Conservation (phyloP, 2,888 invertebrate species). For the Himalopsyche anomala region DNA sequence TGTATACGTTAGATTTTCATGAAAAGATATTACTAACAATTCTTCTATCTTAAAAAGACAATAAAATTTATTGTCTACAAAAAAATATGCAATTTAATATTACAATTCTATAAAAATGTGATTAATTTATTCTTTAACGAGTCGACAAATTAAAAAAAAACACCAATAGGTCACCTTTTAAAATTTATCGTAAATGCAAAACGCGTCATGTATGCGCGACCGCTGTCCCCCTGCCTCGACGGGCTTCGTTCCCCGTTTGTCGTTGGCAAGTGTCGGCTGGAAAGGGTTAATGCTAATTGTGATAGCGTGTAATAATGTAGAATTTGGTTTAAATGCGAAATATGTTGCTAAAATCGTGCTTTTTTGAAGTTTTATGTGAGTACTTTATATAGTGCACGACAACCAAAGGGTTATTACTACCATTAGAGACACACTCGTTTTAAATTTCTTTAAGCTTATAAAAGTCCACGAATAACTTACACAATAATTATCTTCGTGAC, state of each 20-base stretch:
- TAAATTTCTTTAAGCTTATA: no score
- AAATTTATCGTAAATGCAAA: constrained; percentile 9
- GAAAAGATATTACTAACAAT: no score
- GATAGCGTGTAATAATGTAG: constrained; percentile 42
- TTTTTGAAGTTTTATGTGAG: constrained; percentile 32
- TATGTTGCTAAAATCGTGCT: constrained; percentile 32
- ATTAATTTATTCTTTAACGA: no score
- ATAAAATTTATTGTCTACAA: no score
- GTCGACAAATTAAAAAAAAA: no score
- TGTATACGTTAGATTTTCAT: no score
- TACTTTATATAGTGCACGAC: constrained; percentile 8
- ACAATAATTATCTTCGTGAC: no score
- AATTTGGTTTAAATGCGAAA: constrained; percentile 32
- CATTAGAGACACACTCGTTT: background rate
- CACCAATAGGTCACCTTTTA: background rate
- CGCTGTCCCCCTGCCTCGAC: background rate
- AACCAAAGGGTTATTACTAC: background rate
- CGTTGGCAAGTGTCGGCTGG: constrained; percentile 17
- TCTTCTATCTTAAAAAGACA: no score
- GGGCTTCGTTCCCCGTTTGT: constrained; percentile 14
- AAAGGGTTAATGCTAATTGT: constrained; percentile 43
- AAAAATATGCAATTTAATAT: no score
- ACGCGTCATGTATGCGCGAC: constrained; percentile 29
- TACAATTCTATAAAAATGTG: no score
- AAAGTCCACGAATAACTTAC: no score